Conservation (phyloP, 2,797 vertebrate genomes). For the Masticophis lateralis region DNA sequence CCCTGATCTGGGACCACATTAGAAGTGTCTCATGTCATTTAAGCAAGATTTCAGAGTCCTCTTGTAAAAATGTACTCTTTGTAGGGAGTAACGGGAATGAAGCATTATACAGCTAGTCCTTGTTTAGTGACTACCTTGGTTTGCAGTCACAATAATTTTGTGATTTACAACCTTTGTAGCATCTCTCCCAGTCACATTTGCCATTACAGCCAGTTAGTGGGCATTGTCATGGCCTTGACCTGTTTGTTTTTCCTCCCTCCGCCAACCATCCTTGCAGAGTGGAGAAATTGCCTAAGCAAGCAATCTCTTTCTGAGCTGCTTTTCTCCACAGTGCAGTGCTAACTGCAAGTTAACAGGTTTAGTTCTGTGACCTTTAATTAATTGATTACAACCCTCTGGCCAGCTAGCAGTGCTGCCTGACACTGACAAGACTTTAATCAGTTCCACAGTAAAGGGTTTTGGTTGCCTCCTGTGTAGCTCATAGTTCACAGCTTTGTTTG, state of each 20-base stretch:
- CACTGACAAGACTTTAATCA: not conserved
- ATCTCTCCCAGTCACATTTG: not conserved
- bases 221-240: not conserved
- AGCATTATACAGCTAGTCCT: not conserved
- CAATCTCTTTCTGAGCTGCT: not conserved
- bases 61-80: not conserved
- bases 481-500: not conserved
- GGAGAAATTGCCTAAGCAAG: not conserved
- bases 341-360: not conserved
- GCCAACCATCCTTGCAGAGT: not conserved
- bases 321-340: not conserved
- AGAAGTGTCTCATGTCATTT: not conserved
- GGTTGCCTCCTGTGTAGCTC: not conserved
- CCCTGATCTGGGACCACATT: not conserved
- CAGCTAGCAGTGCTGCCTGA: not conserved
- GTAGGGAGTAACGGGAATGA: not conserved
- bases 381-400: not conserved
- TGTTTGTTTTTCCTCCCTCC: not conserved
- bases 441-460: not conserved
- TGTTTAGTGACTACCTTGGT: not conserved
- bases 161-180: not conserved
- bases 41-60: not conserved
- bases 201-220: not conserved
- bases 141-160: not conserved
- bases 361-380: not conserved